Evolutionary conservation across 2,888 invertebrate species (phyloP).

Genomic region (Lepetodrilus schrolli): DNA sequence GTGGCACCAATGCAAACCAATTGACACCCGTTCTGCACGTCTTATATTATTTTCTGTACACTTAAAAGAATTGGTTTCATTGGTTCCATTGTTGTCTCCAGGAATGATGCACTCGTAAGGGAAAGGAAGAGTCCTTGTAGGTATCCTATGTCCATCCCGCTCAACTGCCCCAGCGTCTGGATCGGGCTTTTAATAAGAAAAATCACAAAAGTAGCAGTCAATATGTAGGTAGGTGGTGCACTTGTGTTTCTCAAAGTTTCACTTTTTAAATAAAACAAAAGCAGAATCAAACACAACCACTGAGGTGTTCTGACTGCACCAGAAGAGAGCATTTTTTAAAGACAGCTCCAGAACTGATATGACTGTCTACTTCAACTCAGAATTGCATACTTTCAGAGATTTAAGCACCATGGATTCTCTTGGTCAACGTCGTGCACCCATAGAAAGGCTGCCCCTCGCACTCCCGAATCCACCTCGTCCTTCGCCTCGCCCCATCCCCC

Average conservation of each 20-base stretch:
- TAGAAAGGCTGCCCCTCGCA: conserved; percentile 55
- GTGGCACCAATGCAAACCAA: conserved; percentile 47
- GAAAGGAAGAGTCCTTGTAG: background rate
- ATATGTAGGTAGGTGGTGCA: background rate
- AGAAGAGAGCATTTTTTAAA: conserved; percentile 12
- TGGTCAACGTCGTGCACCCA: conserved; percentile 42
- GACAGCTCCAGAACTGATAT: conserved; percentile 3
- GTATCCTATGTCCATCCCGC: background rate
- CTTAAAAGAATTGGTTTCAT: conserved; percentile 23
- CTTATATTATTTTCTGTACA: conserved; percentile 8
- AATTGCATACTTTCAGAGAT: conserved; percentile 66
- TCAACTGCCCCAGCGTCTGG: background rate
- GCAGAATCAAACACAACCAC: conserved; percentile 39
- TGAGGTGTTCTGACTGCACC: conserved; percentile 27
- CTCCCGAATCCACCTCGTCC: conserved; percentile 34
- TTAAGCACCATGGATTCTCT: conserved; percentile 43
- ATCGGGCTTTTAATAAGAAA: background rate
- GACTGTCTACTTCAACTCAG: conserved; percentile 38
- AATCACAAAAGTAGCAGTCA: background rate
- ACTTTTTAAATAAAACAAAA: conserved; percentile 35
- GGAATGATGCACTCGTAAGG: conserved; percentile 18
- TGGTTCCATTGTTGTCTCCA: background rate
- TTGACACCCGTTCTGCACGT: conserved; percentile 51
- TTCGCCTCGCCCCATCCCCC: conserved; percentile 78
- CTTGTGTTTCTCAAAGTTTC: conserved; percentile 27